A percentile compares a stretch with the other conserved stretches of the same genome.
These are phyloP conservation scores for human DNA, from an alignment of 2,113 vertebrate genomes.

Conservation along the genomic window GRCh38 chr7:88478001-88478500, in stretches of 20 bases:
- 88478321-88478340: background rate
- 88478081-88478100: background rate
- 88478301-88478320: background rate
- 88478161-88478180: background rate
- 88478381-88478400: background rate
- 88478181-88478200: background rate
- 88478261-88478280: background rate
- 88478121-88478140: background rate
- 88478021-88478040: background rate
- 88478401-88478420: conserved; percentile 52
- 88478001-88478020: background rate
- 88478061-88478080: background rate
- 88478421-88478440: conserved; percentile 54
- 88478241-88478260: background rate
- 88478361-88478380: background rate
- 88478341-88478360: background rate
- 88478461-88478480: conserved; percentile 64
- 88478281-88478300: background rate
- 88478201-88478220: background rate
- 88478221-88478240: background rate
- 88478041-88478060: background rate
- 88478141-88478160: background rate
- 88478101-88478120: background rate
- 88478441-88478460: conserved; percentile 67
- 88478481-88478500: conserved; percentile 72